Conservation (phyloP, 2,888 invertebrate genomes). For the Protonemura montana region DNA sequence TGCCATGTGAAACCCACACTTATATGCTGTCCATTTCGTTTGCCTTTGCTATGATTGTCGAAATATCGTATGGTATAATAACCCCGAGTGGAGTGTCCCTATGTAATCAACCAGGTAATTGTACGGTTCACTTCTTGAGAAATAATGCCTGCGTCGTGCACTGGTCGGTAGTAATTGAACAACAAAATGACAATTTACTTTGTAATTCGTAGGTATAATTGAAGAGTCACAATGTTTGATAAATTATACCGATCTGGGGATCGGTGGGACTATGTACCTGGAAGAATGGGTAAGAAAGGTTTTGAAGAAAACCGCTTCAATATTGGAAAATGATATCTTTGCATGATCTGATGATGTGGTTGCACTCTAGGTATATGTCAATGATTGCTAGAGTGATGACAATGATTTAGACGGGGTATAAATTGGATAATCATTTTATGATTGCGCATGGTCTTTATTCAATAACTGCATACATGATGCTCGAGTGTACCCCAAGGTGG, state of each 20-base stretch:
- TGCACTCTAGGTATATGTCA: background rate
- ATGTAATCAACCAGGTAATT: background rate
- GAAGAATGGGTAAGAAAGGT: background rate
- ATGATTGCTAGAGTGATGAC: background rate
- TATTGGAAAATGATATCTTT: background rate
- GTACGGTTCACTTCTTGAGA: background rate
- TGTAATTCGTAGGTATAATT: slow-evolving; percentile 35
- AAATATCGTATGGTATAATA: background rate
- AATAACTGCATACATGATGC: background rate
- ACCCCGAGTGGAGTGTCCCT: background rate
- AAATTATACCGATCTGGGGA: background rate
- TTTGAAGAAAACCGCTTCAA: background rate
- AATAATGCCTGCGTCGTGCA: background rate
- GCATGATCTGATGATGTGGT: background rate
- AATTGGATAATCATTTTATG: slow-evolving; percentile 12
- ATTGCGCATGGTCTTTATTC: background rate
- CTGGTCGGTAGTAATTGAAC: slow-evolving; percentile 9
- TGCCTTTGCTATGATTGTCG: too few species aligned
- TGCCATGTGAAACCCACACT: background rate
- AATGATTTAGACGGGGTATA: background rate
- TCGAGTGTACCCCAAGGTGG: background rate
- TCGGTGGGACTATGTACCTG: background rate
- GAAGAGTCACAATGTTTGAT: background rate
- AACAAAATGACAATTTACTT: slow-evolving; percentile 39
- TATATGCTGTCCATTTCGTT: background rate